Percentiles rank a stretch among this genome's conserved stretches.
Evolutionary conservation across 2,888 invertebrate species (phyloP).

Genomic region (Caprella mutica): DNA sequence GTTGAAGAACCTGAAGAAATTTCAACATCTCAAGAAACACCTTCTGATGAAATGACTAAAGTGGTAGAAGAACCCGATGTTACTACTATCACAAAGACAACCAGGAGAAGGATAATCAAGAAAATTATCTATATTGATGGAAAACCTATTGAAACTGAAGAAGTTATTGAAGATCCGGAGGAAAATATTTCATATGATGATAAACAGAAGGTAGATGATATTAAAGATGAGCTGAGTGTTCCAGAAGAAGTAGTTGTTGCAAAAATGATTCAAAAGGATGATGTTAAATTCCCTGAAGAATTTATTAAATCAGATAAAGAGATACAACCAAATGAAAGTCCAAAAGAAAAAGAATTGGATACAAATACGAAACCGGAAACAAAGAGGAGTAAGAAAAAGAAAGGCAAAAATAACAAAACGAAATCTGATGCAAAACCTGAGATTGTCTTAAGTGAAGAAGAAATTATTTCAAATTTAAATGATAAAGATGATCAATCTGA

Average conservation of each 20-base stretch:
- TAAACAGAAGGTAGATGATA: neutral
- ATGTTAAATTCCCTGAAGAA: slow-evolving; percentile 11
- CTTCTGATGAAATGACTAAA: neutral
- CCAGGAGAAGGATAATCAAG: slow-evolving; percentile 14
- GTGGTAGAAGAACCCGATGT: neutral
- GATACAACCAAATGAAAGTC: too few species aligned
- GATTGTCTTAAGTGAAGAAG: too few species aligned
- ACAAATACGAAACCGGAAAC: slow-evolving; percentile 13
- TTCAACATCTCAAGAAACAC: neutral
- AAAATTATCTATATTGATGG: slow-evolving; percentile 13
- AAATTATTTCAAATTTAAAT: too few species aligned
- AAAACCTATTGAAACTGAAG: slow-evolving; percentile 10
- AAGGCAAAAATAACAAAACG: slow-evolving; percentile 15
- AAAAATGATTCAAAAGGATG: slow-evolving; percentile 14
- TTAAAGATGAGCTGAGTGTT: neutral
- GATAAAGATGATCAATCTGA: slow-evolving; percentile 15
- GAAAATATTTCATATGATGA: neutral
- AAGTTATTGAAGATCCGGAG: slow-evolving; percentile 12
- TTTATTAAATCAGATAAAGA: neutral
- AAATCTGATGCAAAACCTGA: too few species aligned
- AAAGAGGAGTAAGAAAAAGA: slow-evolving; percentile 17
- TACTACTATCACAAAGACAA: slow-evolving; percentile 13
- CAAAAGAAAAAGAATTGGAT: slow-evolving; percentile 7
- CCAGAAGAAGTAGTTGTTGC: slow-evolving; percentile 4
- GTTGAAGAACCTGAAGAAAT: slow-evolving; percentile 7